These are phyloP conservation scores for Embidobia sp. DNA, from an alignment of 2,888 invertebrate species.

Conservation along the genomic window DNA sequence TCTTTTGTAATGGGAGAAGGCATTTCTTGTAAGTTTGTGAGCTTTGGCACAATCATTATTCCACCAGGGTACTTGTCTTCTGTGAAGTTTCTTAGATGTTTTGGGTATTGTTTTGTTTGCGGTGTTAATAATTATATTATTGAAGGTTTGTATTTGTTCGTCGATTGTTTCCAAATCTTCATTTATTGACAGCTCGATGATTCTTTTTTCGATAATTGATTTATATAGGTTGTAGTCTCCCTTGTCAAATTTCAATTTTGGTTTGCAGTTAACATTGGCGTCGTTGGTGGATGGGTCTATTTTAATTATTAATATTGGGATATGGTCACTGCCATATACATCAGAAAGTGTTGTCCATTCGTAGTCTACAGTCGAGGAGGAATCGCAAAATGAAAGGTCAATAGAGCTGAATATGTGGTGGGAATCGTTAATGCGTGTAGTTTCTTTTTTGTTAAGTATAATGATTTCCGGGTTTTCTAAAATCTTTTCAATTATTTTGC, in stretches of 20 bases:
- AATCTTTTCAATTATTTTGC: slow-evolving; percentile 60
- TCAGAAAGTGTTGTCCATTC: slow-evolving; percentile 27
- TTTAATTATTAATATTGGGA: slow-evolving; percentile 54
- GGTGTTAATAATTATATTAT: slow-evolving; percentile 3
- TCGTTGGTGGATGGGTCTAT: background rate
- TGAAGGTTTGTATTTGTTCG: too few species aligned
- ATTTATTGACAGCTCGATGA: background rate
- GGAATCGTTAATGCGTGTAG: slow-evolving; percentile 59
- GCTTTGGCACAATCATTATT: slow-evolving; percentile 15
- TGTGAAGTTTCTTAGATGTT: slow-evolving; percentile 3
- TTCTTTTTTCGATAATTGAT: slow-evolving; percentile 1
- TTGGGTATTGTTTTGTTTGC: slow-evolving; percentile 25
- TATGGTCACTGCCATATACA: slow-evolving; percentile 52
- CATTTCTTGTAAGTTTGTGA: slow-evolving; percentile 9
- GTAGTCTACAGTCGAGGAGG: too few species aligned
- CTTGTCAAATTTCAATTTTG: slow-evolving; percentile 47
- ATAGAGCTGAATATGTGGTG: slow-evolving; percentile 54
- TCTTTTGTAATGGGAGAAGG: slow-evolving; percentile 10
- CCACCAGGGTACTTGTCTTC: slow-evolving; percentile 30
- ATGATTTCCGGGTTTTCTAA: slow-evolving; percentile 45
- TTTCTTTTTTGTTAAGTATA: slow-evolving; percentile 31
- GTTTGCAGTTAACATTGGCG: background rate
- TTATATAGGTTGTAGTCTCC: slow-evolving; percentile 24
- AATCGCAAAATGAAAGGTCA: too few species aligned
- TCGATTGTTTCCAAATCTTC: background rate